Conservation (phyloP, 2,797 vertebrate species). For the Coregonus suidteri region DNA sequence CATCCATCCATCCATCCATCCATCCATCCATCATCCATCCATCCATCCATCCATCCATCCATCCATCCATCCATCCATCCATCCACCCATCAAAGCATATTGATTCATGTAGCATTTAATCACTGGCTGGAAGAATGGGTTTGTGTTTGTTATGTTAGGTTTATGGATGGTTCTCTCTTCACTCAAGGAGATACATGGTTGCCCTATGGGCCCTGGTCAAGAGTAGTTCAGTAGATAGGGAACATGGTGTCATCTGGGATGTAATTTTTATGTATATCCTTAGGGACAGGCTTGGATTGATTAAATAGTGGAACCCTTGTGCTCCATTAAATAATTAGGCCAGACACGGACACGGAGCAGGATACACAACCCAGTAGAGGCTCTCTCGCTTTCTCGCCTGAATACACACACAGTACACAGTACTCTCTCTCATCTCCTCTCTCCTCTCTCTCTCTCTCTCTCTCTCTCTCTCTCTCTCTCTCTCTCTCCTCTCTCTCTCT, state of each 20-base stretch:
- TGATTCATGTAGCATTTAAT: slow-evolving; percentile 64
- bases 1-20: neutral
- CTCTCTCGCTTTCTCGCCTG: neutral
- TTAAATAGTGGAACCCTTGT: slow-evolving; percentile 44
- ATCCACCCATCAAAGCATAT: slow-evolving; percentile 49
- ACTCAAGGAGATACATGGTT: slow-evolving; percentile 16
- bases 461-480: too few species aligned
- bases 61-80: slow-evolving; percentile 4
- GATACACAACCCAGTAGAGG: slow-evolving; percentile 11
- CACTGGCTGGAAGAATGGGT: slow-evolving; percentile 41
- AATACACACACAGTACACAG: too few species aligned
- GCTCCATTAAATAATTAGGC: slow-evolving; percentile 52
- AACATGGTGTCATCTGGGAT: too few species aligned
- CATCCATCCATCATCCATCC: too few species aligned
- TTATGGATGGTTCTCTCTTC: slow-evolving; percentile 33
- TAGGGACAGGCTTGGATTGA: slow-evolving; percentile 32
- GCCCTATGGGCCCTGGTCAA: too few species aligned
- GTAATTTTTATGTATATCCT: neutral
- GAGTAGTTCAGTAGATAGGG: too few species aligned
- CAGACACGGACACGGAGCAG: slow-evolving; percentile 8
- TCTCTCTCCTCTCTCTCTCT: too few species aligned
- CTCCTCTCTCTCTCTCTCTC: too few species aligned
- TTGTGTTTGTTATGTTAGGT: slow-evolving; percentile 26
- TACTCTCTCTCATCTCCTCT: too few species aligned
- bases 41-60: too few species aligned